Percentiles rank a stretch among this genome's conserved stretches.
Evolutionary conservation across 2,888 invertebrate genomes (phyloP).

Genomic region (Epistrophe grossulariae): DNA sequence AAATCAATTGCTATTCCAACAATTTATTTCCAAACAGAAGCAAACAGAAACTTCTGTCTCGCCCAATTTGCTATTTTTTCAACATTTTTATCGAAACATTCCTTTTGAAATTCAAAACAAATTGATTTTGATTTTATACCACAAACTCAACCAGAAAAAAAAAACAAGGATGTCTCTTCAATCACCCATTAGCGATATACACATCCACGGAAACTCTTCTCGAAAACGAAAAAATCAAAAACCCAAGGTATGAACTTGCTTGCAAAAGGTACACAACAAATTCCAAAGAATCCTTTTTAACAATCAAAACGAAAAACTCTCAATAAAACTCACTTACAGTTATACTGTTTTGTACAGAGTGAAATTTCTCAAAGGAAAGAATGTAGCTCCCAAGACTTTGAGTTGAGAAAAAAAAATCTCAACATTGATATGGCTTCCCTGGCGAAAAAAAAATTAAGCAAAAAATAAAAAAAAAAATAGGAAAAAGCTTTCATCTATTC

Average conservation of each 20-base stretch:
- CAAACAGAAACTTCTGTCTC: not conserved
- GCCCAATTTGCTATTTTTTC: not conserved
- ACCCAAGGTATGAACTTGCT: conserved; percentile 6
- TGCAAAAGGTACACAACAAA: conserved; percentile 16
- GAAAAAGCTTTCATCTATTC: not conserved
- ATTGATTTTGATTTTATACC: conserved; percentile 49
- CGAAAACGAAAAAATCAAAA: not conserved
- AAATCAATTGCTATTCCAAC: not conserved
- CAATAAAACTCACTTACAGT: conserved; percentile 38
- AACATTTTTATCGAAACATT: not conserved
- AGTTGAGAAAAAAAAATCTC: not conserved
- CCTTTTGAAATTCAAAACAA: conserved; percentile 54
- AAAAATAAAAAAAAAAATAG: not conserved
- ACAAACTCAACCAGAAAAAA: conserved; percentile 17
- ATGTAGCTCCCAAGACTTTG: not conserved
- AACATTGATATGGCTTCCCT: conserved; percentile 5
- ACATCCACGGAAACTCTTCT: not conserved
- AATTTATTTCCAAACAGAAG: not conserved
- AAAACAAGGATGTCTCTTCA: not conserved
- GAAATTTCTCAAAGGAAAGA: not conserved
- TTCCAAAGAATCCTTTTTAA: conserved; percentile 25
- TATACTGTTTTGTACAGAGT: not conserved
- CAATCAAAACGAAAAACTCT: not conserved
- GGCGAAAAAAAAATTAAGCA: not conserved
- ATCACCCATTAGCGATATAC: conserved; percentile 40